A percentile compares a stretch with the other conserved stretches of the same genome.
These are phyloP conservation scores for Drosophila leontia DNA, from an alignment of 1,140 invertebrate species.

Conservation along the genomic window DNA sequence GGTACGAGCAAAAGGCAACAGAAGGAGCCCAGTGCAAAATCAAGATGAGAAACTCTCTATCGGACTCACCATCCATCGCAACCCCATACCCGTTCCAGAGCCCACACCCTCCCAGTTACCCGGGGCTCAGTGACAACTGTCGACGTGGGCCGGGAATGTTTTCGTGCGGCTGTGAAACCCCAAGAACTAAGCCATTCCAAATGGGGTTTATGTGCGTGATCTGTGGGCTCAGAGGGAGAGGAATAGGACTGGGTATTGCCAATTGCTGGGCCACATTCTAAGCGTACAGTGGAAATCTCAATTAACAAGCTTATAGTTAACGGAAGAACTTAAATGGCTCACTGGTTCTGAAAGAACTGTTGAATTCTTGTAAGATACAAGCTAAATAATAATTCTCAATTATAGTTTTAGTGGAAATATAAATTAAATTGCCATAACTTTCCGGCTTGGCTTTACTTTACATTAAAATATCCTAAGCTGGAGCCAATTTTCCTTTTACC, in stretches of 20 bases:
- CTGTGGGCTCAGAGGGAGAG: slow-evolving; percentile 6
- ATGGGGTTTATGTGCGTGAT: slow-evolving; percentile 71
- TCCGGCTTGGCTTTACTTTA: no score
- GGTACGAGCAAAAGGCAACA: neutral
- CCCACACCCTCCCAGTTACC: neutral
- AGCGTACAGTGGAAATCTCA: slow-evolving; percentile 20
- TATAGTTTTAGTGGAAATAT: neutral
- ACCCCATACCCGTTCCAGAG: slow-evolving; percentile 1
- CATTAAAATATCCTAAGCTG: neutral
- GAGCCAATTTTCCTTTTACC: neutral
- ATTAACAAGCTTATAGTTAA: slow-evolving; percentile 1
- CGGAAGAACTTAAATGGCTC: neutral
- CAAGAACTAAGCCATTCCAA: slow-evolving; percentile 79
- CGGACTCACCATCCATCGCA: slow-evolving; percentile 32
- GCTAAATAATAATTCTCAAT: neutral
- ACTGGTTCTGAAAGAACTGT: neutral
- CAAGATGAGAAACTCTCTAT: slow-evolving; percentile 71
- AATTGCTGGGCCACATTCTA: slow-evolving; percentile 27
- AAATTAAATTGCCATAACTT: neutral
- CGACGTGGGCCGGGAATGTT: slow-evolving; percentile 61
- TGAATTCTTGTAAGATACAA: no score
- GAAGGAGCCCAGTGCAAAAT: slow-evolving; percentile 57
- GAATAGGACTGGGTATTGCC: slow-evolving; percentile 1
- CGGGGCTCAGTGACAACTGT: slow-evolving; percentile 62
- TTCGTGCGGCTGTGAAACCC: slow-evolving; percentile 63